These are phyloP conservation scores for Phymatocera aterrima DNA, from an alignment of 2,888 invertebrate genomes.

Conservation along the genomic window DNA sequence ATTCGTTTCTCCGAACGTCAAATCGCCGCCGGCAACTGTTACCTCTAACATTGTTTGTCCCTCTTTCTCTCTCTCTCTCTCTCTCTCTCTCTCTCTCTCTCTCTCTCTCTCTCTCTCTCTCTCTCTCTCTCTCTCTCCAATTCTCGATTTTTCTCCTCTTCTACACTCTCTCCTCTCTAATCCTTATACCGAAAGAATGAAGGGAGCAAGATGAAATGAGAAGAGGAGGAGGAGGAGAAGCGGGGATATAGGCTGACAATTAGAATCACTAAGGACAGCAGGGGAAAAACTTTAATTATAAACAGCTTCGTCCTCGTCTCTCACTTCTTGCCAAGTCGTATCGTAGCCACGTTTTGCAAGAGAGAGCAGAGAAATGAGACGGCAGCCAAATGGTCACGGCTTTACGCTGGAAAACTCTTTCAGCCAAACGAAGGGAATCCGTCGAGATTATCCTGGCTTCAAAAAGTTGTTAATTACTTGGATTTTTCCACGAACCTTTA, in stretches of 20 bases:
- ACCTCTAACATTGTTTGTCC: no score
- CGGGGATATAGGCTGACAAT: conserved; percentile 63
- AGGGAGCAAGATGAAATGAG: no score
- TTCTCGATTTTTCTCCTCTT: no score
- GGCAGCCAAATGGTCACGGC: conserved; percentile 74
- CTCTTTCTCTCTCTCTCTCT: background rate
- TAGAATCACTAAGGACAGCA: conserved; percentile 70
- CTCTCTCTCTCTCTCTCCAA: background rate
- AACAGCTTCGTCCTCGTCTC: conserved; percentile 41
- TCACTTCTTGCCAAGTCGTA: conserved; percentile 15
- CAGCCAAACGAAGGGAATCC: conserved; percentile 74
- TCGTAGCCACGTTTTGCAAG: conserved; percentile 31
- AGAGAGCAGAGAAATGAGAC: conserved; percentile 53
- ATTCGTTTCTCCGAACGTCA: conserved; percentile 36
- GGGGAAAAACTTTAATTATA: conserved; percentile 45
- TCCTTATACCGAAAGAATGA: conserved; percentile 18
- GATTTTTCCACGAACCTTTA: conserved; percentile 64
- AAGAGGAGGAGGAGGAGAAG: background rate
- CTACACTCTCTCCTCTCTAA: background rate
- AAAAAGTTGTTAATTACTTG: conserved; percentile 75
- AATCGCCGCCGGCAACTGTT: conserved; percentile 39
- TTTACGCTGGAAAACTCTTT: conserved; percentile 72
- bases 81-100: background rate
- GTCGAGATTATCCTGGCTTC: conserved; percentile 74
- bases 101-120: background rate